Percentiles rank a stretch among this genome's conserved stretches.
Conservation (phyloP, 2,888 invertebrate genomes). For the Himalopsyche tibetana region DNA sequence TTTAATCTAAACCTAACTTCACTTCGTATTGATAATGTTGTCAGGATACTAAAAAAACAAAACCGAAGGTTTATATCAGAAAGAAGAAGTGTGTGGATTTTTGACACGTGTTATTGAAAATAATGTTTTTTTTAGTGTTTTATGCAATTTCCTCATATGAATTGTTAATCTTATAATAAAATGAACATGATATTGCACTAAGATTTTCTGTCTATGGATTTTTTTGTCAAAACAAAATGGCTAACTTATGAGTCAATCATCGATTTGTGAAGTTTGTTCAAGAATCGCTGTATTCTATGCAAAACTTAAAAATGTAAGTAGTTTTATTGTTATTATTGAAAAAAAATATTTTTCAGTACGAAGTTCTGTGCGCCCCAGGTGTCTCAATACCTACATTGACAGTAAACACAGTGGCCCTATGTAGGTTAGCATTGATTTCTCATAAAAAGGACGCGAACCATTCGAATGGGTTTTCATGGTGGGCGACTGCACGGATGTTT, state of each 20-base stretch:
- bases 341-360: not conserved
- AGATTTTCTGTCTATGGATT: conserved; percentile 46
- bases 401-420: conserved; percentile 57
- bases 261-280: conserved; percentile 60
- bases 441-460: conserved; percentile 60
- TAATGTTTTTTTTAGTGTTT: too few species aligned
- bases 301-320: conserved; percentile 60
- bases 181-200: conserved; percentile 27
- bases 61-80: too few species aligned
- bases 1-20: too few species aligned
- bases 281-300: conserved; percentile 57
- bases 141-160: too few species aligned
- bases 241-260: conserved; percentile 64
- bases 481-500: conserved; percentile 49
- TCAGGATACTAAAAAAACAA: too few species aligned
- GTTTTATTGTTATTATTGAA: conserved; percentile 45
- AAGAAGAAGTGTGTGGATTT: too few species aligned
- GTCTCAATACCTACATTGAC: not conserved
- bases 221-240: conserved; percentile 66
- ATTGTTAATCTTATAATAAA: not conserved
- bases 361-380: not conserved
- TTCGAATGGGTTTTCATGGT: conserved; percentile 56
- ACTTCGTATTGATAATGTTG: too few species aligned
- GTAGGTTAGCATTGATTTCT: conserved; percentile 60
- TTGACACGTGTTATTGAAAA: too few species aligned